Conservation (phyloP, 2,113 vertebrate genomes). For the Sander lucioperca region DNA sequence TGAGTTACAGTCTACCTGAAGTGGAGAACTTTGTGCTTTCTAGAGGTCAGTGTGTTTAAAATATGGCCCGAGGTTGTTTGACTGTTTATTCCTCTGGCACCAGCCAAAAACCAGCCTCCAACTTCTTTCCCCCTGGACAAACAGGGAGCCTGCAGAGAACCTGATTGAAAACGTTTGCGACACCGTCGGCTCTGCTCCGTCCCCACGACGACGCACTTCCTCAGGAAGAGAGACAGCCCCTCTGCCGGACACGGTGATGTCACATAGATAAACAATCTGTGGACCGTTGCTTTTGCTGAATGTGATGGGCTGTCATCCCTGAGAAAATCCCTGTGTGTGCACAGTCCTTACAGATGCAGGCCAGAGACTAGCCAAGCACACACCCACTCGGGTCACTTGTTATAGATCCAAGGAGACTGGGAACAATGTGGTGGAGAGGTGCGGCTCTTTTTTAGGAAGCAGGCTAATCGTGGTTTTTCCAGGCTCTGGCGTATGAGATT, state of each 20-base stretch:
- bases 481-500: constrained; percentile 37
- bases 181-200: constrained; percentile 45
- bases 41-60: constrained; percentile 40
- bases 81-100: constrained; percentile 41
- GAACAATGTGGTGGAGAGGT: constrained; percentile 74
- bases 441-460: constrained; percentile 71
- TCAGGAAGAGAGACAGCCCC: constrained; percentile 72
- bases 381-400: constrained; percentile 66
- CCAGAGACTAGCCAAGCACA: constrained; percentile 61
- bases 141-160: constrained; percentile 54
- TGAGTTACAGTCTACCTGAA: constrained; percentile 55
- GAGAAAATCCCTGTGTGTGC: constrained; percentile 54
- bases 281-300: constrained; percentile 53
- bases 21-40: constrained; percentile 34
- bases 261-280: constrained; percentile 70
- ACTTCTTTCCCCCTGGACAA: constrained; percentile 47
- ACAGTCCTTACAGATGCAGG: constrained; percentile 63
- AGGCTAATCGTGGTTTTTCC: constrained; percentile 54
- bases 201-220: constrained; percentile 64
- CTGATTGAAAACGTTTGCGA: constrained; percentile 77
- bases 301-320: constrained; percentile 64
- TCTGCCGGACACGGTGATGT: constrained; percentile 68
- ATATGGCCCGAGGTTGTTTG: constrained; percentile 28
- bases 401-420: constrained; percentile 64
- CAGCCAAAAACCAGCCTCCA: constrained; percentile 29